Conservation (phyloP, 2,888 invertebrate species). For the Mesorhabditis belari region DNA sequence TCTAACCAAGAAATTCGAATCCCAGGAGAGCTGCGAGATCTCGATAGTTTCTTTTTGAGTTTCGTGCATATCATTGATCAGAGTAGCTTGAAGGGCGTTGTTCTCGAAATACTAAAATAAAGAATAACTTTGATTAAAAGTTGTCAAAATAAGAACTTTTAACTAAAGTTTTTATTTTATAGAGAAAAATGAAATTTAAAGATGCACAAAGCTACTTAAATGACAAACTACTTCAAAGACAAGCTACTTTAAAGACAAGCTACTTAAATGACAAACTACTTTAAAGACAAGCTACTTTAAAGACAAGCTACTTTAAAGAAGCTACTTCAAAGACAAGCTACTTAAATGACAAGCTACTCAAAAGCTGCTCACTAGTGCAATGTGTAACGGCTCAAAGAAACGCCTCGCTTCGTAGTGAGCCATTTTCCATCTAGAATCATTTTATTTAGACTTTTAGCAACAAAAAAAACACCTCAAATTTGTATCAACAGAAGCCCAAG, state of each 20-base stretch:
- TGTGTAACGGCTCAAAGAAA: slow-evolving; percentile 66
- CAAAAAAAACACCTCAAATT: slow-evolving; percentile 59
- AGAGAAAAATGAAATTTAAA: too few species aligned
- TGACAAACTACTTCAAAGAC: too few species aligned
- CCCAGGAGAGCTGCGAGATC: slow-evolving; percentile 17
- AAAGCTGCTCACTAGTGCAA: slow-evolving; percentile 55
- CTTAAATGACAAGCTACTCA: too few species aligned
- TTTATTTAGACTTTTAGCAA: not conserved
- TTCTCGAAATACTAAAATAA: slow-evolving; percentile 14
- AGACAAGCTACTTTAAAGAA: too few species aligned
- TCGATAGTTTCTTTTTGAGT: slow-evolving; percentile 16
- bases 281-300: too few species aligned
- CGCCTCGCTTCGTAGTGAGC: slow-evolving; percentile 79
- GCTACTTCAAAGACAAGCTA: too few species aligned
- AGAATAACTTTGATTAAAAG: too few species aligned
- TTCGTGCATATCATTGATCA: slow-evolving; percentile 20
- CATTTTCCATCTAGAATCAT: slow-evolving; percentile 67
- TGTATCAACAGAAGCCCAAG: slow-evolving; percentile 84
- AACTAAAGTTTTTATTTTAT: too few species aligned
- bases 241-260: too few species aligned
- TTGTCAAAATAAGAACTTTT: too few species aligned
- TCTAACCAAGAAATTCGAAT: slow-evolving; percentile 15
- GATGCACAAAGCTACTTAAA: too few species aligned
- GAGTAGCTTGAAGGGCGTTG: slow-evolving; percentile 14
- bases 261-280: too few species aligned